phyloP scores from a whole-genome alignment of 2,888 invertebrate species.

The Sepioteuthis lessoniana region DNA sequence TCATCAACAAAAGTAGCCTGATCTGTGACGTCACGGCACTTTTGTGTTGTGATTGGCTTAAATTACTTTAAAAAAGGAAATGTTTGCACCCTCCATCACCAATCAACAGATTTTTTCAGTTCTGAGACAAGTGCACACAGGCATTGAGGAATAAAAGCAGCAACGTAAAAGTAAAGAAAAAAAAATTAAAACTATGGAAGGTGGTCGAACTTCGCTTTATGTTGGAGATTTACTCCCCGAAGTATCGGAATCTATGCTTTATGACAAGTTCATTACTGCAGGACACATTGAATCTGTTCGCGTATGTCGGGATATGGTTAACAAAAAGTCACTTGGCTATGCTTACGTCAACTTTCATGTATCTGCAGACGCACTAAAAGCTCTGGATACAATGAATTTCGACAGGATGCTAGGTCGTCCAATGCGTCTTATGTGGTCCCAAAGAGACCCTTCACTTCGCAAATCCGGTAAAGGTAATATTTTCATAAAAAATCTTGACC shows the following conservation, averaged over 20 bases:
- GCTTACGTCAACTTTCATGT: conserved; percentile 38
- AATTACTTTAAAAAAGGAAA: neutral
- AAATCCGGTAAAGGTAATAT: conserved; percentile 11
- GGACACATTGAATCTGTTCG: conserved; percentile 24
- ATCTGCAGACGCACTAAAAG: neutral
- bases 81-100: too few relatives aligned
- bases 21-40: neutral
- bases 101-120: neutral
- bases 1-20: neutral
- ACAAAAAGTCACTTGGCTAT: conserved; percentile 38
- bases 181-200: neutral
- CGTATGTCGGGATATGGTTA: conserved; percentile 39
- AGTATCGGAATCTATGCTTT: neutral
- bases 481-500: conserved; percentile 40
- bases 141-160: neutral
- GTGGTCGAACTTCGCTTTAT: conserved; percentile 24
- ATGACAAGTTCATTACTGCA: neutral
- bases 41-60: neutral
- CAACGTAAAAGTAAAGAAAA: neutral
- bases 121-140: neutral
- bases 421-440: conserved; percentile 48
- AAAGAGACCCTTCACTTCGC: conserved; percentile 45
- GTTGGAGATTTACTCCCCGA: conserved; percentile 10
- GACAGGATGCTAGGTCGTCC: neutral
- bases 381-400: conserved; percentile 42